A percentile compares a stretch with the other conserved stretches of the same genome.
These are phyloP conservation scores for Micrasema minimum DNA, from an alignment of 1,140 invertebrate genomes.

Conservation along the genomic window DNA sequence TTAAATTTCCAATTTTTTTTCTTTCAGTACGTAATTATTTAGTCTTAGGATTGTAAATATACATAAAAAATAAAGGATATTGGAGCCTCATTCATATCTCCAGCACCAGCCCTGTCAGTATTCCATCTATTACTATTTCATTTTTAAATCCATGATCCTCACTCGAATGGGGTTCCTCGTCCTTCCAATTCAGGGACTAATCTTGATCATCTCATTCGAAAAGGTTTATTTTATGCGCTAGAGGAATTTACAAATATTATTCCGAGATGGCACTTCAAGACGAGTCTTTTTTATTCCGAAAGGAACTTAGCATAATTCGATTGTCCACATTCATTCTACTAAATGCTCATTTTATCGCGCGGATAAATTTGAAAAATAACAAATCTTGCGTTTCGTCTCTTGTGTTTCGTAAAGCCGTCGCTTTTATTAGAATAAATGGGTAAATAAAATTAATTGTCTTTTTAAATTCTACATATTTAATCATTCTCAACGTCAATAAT, in stretches of 20 bases:
- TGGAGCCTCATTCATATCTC: not conserved
- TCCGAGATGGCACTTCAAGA: slow-evolving; percentile 29
- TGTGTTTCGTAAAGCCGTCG: too few relatives aligned
- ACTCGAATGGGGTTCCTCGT: slow-evolving; percentile 46
- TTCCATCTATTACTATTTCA: slow-evolving; percentile 54
- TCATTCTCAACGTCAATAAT: too few relatives aligned
- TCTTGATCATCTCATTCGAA: slow-evolving; percentile 42
- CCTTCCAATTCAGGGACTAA: slow-evolving; percentile 40
- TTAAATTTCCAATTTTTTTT: too few relatives aligned
- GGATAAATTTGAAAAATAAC: slow-evolving; percentile 35
- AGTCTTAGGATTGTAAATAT: too few relatives aligned
- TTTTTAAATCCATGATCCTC: slow-evolving; percentile 54
- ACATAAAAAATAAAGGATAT: too few relatives aligned
- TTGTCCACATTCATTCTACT: slow-evolving; percentile 26
- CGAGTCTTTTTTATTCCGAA: slow-evolving; percentile 39
- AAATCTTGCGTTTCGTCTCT: slow-evolving; percentile 1
- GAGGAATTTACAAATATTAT: slow-evolving; percentile 41
- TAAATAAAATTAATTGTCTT: too few relatives aligned
- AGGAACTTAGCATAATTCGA: slow-evolving; percentile 44
- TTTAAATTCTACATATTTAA: too few relatives aligned
- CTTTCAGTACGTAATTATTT: too few relatives aligned
- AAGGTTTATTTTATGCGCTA: slow-evolving; percentile 41
- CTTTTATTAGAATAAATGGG: too few relatives aligned
- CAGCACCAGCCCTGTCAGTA: slow-evolving; percentile 30
- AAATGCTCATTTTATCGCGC: slow-evolving; percentile 24